Evolutionary conservation across 2,113 vertebrate genomes (phyloP), one percentile per base, ranked within the genome.

Genomic region (Glaucidium brasilianum): DNA sequence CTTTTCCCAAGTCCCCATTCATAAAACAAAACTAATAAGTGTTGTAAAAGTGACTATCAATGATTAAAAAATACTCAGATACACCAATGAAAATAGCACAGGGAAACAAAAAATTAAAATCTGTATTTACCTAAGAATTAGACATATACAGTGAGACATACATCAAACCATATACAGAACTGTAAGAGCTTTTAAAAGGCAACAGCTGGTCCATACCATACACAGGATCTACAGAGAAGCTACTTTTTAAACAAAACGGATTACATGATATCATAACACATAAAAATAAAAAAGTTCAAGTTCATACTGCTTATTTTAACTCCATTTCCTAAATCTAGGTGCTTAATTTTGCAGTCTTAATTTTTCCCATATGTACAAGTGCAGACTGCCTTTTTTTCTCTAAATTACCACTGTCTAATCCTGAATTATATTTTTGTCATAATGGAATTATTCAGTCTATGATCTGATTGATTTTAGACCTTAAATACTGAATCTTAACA

Each of bases 381-480:
- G n/a, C 89, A 94, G 88, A 53, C 30, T 90, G 77, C 34, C 30
- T 81, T 92, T 95, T 92, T 66, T 80, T 39, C 34, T 92, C 32
- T 69, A 89, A 96, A 95, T 95, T 92, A 88, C 87, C 47, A 91
- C 45, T 71, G 77, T 64, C 73, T 95, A 97, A 97, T 96, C 92
- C 92, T 94, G 95, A 96, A 92, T 87, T 92, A 96, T 96, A 85
- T 75, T 94, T 97, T 94, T 97, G 91, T 90, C 87, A 94, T 91
- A 96, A 97, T 93, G 91, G 90, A 95, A 95, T 97, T 97, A 92
- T 92, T 95, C 91, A 96, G 94, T 95, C 91, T 95, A 96, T 91
- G 92, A 97, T 95, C 85, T 96, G 94, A 97, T 97, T 96, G 97
- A 97, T 97, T 97, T 97, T 88, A 97, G 96, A 92, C 91, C 91